phyloP scores from a whole-genome alignment of 1,140 invertebrate species.

The Neelides sp. region DNA sequence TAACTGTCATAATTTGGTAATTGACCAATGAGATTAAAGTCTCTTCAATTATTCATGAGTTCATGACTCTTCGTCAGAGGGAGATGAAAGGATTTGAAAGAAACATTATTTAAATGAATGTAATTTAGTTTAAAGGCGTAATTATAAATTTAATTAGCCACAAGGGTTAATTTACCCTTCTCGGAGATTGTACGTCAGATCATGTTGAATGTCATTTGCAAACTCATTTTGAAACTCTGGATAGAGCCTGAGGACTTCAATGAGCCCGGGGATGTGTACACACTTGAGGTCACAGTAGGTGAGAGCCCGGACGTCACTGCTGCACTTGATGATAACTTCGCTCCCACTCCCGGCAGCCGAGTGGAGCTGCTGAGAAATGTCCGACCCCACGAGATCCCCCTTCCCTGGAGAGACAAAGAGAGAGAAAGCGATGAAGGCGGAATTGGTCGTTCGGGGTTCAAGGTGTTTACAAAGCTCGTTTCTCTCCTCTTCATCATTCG shows the following conservation, averaged over 20 bases:
- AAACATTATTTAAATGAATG: background rate
- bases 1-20: too few relatives aligned
- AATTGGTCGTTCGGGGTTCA: background rate
- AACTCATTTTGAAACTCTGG: constrained; percentile 84
- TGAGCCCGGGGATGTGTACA: constrained; percentile 74
- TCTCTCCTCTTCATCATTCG: too few relatives aligned
- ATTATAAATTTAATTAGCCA: too few relatives aligned
- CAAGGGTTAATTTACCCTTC: constrained; percentile 83
- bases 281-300: constrained; percentile 81
- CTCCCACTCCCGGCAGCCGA: constrained; percentile 39
- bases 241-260: constrained; percentile 79
- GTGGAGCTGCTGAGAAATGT: constrained; percentile 50
- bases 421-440: background rate
- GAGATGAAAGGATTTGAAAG: background rate
- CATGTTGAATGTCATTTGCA: constrained; percentile 83
- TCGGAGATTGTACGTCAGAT: constrained; percentile 85
- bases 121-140: background rate
- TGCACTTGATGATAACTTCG: constrained; percentile 78
- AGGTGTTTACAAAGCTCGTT: too few relatives aligned
- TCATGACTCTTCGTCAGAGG: background rate
- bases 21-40: too few relatives aligned
- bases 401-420: constrained; percentile 53
- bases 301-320: constrained; percentile 78
- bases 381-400: constrained; percentile 88
- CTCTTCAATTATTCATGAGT: too few relatives aligned